These are phyloP conservation scores for Meriones unguiculatus DNA, from an alignment of 2,113 vertebrate genomes.

Conservation along the genomic window DNA sequence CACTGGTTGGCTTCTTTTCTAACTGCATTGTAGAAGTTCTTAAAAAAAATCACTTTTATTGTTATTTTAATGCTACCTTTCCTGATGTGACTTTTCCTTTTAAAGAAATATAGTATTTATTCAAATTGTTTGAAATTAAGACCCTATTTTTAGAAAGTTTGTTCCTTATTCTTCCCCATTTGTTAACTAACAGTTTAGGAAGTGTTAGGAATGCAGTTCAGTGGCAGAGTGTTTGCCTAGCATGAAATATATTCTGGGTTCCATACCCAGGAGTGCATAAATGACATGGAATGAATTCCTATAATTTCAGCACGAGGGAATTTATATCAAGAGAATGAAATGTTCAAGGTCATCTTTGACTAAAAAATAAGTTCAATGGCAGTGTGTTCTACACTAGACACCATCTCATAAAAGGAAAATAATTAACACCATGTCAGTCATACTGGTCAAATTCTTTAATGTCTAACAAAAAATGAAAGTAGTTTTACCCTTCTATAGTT, in stretches of 20 bases:
- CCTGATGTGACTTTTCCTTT: constrained; percentile 18
- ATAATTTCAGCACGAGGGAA: no score
- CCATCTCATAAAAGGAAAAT: neutral
- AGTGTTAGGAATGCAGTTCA: no score
- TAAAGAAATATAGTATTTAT: neutral
- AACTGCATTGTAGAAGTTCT: neutral
- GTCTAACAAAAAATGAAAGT: neutral
- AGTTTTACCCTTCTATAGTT: neutral
- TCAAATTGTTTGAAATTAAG: constrained; percentile 32
- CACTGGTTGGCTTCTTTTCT: neutral
- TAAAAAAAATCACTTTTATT: neutral
- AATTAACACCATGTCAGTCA: neutral
- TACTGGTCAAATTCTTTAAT: neutral
- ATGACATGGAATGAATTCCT: neutral
- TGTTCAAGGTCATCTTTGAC: neutral
- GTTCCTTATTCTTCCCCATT: neutral
- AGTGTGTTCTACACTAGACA: neutral
- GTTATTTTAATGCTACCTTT: constrained; percentile 19
- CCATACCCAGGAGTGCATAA: neutral
- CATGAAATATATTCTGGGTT: neutral
- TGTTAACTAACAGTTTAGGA: neutral
- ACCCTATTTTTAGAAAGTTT: neutral
- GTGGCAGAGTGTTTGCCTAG: neutral
- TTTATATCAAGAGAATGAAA: neutral
- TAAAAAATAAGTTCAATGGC: neutral